Evolutionary conservation across 2,888 invertebrate genomes (phyloP).

Genomic region (Clitarchus hookeri): DNA sequence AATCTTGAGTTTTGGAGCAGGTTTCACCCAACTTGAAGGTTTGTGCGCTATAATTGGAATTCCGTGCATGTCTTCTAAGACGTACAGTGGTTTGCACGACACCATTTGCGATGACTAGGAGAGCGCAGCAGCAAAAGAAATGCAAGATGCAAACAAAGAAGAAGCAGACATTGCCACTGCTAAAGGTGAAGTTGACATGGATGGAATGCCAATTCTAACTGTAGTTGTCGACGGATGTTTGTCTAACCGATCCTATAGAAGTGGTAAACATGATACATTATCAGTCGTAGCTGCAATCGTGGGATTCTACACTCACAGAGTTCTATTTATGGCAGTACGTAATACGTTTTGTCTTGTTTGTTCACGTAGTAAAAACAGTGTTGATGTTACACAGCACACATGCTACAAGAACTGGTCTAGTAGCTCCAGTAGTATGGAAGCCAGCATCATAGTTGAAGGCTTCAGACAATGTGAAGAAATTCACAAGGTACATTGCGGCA

Average conservation of each 20-base stretch:
- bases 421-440: too few relatives aligned
- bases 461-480: conserved; percentile 34
- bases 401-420: too few relatives aligned
- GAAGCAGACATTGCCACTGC: background rate
- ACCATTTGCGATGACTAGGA: background rate
- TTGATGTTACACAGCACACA: conserved; percentile 18
- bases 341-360: background rate
- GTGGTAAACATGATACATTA: too few relatives aligned
- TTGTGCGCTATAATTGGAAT: background rate
- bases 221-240: too few relatives aligned
- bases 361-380: background rate
- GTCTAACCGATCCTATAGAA: too few relatives aligned
- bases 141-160: background rate
- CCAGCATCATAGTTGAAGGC: conserved; percentile 24
- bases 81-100: background rate
- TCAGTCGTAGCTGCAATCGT: background rate
- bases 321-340: background rate
- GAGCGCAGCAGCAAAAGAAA: background rate
- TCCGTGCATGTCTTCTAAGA: conserved; percentile 1
- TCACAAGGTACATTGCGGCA: conserved; percentile 32
- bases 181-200: background rate
- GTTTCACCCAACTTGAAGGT: background rate
- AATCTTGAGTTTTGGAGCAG: background rate
- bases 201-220: background rate
- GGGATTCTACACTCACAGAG: too few relatives aligned